Base-by-base conservation (phyloP, 2,113 vertebrate genomes). In the Conger conger region DNA sequence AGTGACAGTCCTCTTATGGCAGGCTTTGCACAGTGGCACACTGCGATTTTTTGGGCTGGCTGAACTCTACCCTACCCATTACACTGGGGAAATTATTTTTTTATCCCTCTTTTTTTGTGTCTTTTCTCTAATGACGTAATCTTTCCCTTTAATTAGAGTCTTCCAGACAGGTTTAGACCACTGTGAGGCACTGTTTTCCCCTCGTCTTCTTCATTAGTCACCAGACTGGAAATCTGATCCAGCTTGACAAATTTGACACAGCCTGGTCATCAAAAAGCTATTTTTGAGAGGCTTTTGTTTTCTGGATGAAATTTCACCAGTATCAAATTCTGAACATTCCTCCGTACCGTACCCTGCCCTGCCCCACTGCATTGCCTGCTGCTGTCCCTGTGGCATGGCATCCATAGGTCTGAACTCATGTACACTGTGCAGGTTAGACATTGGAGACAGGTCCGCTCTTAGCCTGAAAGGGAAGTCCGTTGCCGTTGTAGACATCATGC, bases 71-170 rank as follows among this genome's bases (percentile, higher is more conserved):
- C 40, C 33, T 63, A 27, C 7, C 45, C n/a, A 8, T 37, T 42
- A 15, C 35, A 7, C 36, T 40, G 20, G 3, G 13, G 35, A 6
- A 42, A 11, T 27, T 81, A 3, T 73, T 60, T 27, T 73, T 73
- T 11, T 11, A 11, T 13, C 9, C 15, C 7, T 13, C 57, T 35
- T n/a, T 16, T 87, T 76, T 33, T 33, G 33, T 86, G n/a, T 79
- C 86, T 78, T 38, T 40, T 82, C 86, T n/a, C 85, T 23, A 81
- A 79, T 91, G 77, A 91, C 90, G 79, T 86, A 80, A 82, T 85
- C 35, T 88, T 84, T 87, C 89, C 30, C 80, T 80, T 88, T 30
- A 77, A 90, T 88, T 93, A 90, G n/a, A n/a, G 91, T 93, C 86
- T 87, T 86, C 90, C n/a, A n/a, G n/a, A n/a, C n/a, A n/a, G n/a